These are phyloP conservation scores for Oophaga pumilio DNA, from an alignment of 2,113 vertebrate species.

Conservation along the genomic window DNA sequence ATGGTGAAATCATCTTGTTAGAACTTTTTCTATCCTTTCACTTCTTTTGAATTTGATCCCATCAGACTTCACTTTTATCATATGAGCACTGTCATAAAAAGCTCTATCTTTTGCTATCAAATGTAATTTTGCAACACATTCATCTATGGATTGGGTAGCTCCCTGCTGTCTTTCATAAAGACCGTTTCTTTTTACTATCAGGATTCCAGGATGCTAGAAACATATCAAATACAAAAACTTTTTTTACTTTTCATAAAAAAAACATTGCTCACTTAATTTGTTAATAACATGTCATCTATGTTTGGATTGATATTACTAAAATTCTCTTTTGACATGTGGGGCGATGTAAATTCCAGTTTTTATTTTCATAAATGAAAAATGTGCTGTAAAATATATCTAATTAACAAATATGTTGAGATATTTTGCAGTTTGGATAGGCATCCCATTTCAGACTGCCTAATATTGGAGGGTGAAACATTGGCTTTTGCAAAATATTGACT, in stretches of 20 bases:
- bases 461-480: too few relatives aligned
- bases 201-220: constrained; percentile 20
- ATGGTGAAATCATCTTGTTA: constrained; percentile 40
- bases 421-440: not conserved
- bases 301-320: not conserved
- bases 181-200: not conserved
- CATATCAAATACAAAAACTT: constrained; percentile 5
- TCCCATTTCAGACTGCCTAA: not conserved
- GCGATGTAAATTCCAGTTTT: not conserved
- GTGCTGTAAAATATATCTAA: not conserved
- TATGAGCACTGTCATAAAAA: constrained; percentile 39
- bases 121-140: constrained; percentile 39
- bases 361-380: not conserved
- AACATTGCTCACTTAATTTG: not conserved
- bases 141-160: constrained; percentile 30
- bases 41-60: constrained; percentile 34
- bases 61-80: constrained; percentile 35
- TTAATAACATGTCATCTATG: not conserved
- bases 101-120: constrained; percentile 29
- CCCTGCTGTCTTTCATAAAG: constrained; percentile 37
- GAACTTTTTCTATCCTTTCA: constrained; percentile 8
- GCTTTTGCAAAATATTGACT: too few relatives aligned
- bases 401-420: not conserved
- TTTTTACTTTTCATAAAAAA: not conserved
- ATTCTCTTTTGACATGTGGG: not conserved